Conservation (phyloP, 1,140 invertebrate genomes). For the Sitobion miscanthi region DNA sequence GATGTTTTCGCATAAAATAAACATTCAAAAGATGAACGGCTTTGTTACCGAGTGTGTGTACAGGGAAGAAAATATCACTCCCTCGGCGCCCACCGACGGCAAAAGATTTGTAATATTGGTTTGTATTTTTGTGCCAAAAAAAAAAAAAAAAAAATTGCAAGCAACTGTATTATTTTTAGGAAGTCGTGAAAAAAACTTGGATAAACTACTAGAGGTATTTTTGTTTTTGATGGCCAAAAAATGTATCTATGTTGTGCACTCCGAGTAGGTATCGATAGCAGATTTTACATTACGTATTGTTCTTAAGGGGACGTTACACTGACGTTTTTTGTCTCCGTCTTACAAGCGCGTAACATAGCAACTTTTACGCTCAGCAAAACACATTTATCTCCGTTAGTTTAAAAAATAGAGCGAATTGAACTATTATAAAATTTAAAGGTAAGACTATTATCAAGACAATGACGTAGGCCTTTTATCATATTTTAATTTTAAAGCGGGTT, state of each 20-base stretch:
- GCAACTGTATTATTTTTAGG: background rate
- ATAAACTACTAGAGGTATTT: background rate
- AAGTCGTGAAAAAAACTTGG: background rate
- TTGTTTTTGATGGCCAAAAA: background rate
- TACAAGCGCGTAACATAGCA: too few species aligned
- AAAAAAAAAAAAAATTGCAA: background rate
- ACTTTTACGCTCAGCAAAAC: too few species aligned
- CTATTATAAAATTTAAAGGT: too few species aligned
- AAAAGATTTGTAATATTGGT: slow-evolving; percentile 26
- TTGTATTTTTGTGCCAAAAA: slow-evolving; percentile 17
- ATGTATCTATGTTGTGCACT: background rate
- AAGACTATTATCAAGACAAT: too few species aligned
- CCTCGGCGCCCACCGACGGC: background rate
- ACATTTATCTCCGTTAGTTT: too few species aligned
- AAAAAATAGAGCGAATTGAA: too few species aligned
- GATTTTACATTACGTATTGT: background rate
- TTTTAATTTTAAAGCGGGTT: too few species aligned
- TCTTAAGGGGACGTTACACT: too few species aligned
- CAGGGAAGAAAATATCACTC: background rate
- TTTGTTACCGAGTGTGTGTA: background rate
- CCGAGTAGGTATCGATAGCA: background rate
- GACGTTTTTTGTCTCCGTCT: too few species aligned
- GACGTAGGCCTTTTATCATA: too few species aligned
- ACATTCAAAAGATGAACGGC: slow-evolving; percentile 7
- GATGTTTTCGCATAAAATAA: background rate